Evolutionary conservation across 2,797 vertebrate genomes (phyloP).

Genomic region (Muraenolepis orangiensis): DNA sequence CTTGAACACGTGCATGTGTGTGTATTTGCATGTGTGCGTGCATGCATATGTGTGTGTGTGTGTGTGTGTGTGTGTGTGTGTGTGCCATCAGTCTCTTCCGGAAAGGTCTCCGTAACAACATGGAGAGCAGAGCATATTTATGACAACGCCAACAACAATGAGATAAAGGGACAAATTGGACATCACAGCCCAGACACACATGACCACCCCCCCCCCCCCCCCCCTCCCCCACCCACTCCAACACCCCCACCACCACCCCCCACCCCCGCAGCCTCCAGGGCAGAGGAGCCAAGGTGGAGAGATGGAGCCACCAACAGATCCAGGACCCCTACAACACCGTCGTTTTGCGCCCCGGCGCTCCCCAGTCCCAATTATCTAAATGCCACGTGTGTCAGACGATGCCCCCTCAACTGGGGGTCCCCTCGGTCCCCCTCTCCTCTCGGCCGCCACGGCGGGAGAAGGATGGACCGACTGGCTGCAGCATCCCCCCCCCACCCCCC

Average conservation of each 20-base stretch:
- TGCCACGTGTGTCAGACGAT: slow-evolving; percentile 61
- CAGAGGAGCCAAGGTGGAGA: slow-evolving; percentile 18
- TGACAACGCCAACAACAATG: slow-evolving; percentile 32
- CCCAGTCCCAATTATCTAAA: slow-evolving; percentile 59
- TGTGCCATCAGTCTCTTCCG: slow-evolving; percentile 21
- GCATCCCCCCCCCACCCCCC: no score
- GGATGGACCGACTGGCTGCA: no score
- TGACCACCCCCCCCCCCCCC: slow-evolving; percentile 49
- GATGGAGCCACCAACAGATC: neutral
- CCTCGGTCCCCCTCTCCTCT: no score
- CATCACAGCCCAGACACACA: slow-evolving; percentile 46
- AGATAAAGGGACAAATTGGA: slow-evolving; percentile 66
- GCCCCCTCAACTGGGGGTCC: slow-evolving; percentile 49
- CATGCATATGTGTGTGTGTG: no score
- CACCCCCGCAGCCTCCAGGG: slow-evolving; percentile 49
- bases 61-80: no score
- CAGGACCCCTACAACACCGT: neutral
- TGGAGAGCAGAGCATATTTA: slow-evolving; percentile 31
- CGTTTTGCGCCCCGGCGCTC: neutral
- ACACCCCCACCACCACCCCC: slow-evolving; percentile 42
- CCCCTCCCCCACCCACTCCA: slow-evolving; percentile 46
- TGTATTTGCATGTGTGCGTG: no score
- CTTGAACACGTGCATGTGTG: no score
- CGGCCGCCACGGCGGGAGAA: no score
- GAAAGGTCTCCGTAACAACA: slow-evolving; percentile 13